These are phyloP conservation scores for Brenthis ino DNA, from an alignment of 2,888 invertebrate species.

Conservation along the genomic window DNA sequence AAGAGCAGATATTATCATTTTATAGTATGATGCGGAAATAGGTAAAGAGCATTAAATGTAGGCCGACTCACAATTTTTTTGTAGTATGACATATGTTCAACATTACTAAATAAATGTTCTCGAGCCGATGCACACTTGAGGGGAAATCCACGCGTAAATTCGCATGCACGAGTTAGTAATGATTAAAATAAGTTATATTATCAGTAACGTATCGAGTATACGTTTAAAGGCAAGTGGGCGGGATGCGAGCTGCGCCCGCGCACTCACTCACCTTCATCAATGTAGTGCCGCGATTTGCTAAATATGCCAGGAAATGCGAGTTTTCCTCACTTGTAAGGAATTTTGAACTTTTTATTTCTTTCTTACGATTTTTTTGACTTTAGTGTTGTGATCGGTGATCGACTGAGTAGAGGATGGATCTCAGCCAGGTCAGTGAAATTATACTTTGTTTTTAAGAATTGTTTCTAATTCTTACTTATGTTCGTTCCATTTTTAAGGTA, in stretches of 20 bases:
- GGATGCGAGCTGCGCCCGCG: conserved; percentile 26
- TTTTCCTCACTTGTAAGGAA: neutral
- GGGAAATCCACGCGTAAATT: neutral
- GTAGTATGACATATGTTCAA: no score
- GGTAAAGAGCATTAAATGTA: no score
- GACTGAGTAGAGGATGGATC: conserved; percentile 7
- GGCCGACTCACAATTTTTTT: no score
- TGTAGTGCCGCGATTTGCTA: conserved; percentile 4
- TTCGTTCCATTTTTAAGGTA: no score
- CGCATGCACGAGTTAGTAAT: neutral
- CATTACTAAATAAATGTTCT: no score
- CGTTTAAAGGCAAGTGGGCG: conserved; percentile 23
- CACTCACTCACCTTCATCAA: conserved; percentile 9
- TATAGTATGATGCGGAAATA: no score
- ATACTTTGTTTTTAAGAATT: no score
- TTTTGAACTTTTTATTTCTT: neutral
- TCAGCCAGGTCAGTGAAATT: conserved; percentile 12
- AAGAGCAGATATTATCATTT: no score
- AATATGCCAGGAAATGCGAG: conserved; percentile 6
- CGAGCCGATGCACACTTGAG: no score
- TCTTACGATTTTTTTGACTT: neutral
- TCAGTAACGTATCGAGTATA: conserved; percentile 17
- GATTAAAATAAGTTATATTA: conserved; percentile 20
- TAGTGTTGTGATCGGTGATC: conserved; percentile 6
- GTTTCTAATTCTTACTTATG: neutral